Evolutionary conservation across 2,797 vertebrate genomes (phyloP).

Genomic region (Hirundo rustica): DNA sequence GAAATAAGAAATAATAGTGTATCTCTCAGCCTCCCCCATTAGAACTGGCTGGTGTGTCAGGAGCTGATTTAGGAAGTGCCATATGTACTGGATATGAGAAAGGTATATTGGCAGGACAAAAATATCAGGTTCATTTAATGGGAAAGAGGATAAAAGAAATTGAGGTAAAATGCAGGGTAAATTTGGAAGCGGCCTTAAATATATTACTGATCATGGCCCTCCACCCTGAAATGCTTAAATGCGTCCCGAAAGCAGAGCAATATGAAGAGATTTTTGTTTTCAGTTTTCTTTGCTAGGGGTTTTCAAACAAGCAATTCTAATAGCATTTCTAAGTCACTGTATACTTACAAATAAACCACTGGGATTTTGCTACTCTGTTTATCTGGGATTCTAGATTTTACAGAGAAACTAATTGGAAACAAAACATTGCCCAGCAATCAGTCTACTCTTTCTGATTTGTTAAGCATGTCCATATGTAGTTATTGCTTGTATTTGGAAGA

Average conservation of each 20-base stretch:
- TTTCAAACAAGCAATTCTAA: slow-evolving; percentile 44
- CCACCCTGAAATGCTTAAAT: background rate
- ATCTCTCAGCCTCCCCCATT: background rate
- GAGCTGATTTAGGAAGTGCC: slow-evolving; percentile 35
- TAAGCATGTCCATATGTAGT: slow-evolving; percentile 34
- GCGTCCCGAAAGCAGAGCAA: background rate
- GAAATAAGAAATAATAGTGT: slow-evolving; percentile 51
- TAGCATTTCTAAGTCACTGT: background rate
- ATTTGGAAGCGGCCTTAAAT: background rate
- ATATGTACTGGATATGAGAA: background rate
- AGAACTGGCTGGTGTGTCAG: background rate
- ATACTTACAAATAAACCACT: slow-evolving; percentile 12
- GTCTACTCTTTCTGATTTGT: slow-evolving; percentile 30
- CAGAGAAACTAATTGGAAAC: slow-evolving; percentile 8
- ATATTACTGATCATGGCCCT: background rate
- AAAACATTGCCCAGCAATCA: slow-evolving; percentile 41
- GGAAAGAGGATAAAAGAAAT: slow-evolving; percentile 7
- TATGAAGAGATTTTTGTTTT: slow-evolving; percentile 15
- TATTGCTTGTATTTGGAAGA: slow-evolving; percentile 17
- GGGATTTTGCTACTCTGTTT: background rate
- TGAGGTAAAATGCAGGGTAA: background rate
- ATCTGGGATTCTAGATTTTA: background rate
- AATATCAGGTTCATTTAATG: background rate
- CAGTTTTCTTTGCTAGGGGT: slow-evolving; percentile 17
- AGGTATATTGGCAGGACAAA: background rate